A percentile compares a stretch with the other conserved stretches of the same genome.
phyloP scores from a whole-genome alignment of 23 tunicate species.

The Styela plicata region DNA sequence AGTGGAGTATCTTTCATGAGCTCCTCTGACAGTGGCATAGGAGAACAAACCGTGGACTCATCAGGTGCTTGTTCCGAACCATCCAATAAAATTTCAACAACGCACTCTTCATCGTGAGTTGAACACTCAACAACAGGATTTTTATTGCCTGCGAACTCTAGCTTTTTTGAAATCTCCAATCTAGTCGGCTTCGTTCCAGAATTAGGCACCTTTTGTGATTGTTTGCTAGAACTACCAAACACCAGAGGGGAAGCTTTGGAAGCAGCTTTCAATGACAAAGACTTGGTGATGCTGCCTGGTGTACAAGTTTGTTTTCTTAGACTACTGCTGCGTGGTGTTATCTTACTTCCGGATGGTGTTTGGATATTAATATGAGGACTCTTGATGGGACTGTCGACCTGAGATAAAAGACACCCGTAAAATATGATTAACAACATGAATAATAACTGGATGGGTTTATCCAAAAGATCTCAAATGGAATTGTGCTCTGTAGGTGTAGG shows the following conservation, averaged over 20 bases:
- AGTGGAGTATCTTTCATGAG: no score
- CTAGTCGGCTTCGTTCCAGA: neutral
- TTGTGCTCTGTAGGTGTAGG: no score
- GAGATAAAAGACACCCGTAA: neutral
- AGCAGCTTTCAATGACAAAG: neutral
- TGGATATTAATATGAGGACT: neutral
- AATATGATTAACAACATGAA: no score
- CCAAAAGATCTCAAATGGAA: no score
- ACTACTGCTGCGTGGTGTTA: neutral
- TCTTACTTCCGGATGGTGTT: neutral
- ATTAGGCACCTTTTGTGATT: no score
- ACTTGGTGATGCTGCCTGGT: neutral
- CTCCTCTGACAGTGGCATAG: no score
- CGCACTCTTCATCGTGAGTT: neutral
- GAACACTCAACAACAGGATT: neutral
- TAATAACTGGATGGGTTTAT: no score
- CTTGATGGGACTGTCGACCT: conserved; percentile 82
- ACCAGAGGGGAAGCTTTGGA: neutral
- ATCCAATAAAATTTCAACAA: neutral
- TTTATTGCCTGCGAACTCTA: neutral
- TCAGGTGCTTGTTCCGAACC: neutral
- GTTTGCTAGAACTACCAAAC: neutral
- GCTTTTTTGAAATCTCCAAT: neutral
- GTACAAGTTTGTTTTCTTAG: neutral
- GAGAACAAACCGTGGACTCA: no score